Percentiles rank a stretch among this genome's conserved stretches.
Conservation (phyloP, 2,113 vertebrate genomes). For the Osmerus mordax region DNA sequence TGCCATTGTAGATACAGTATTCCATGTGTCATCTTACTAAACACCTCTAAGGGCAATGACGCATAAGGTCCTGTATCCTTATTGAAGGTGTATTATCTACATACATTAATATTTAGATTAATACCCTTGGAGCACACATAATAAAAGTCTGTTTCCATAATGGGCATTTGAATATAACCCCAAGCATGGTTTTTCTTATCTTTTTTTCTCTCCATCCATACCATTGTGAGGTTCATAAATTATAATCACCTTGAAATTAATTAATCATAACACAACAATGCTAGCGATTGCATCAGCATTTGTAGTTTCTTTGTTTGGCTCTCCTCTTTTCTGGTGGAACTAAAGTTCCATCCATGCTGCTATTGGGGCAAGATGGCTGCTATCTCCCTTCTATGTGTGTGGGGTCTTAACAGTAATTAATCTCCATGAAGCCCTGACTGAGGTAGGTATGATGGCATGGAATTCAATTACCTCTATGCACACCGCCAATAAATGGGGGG, state of each 20-base stretch:
- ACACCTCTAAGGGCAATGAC: constrained; percentile 48
- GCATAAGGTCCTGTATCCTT: constrained; percentile 49
- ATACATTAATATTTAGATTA: constrained; percentile 67
- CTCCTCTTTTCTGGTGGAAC: constrained; percentile 36
- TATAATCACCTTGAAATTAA: constrained; percentile 79
- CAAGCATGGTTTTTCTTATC: constrained; percentile 69
- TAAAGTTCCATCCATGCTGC: constrained; percentile 76
- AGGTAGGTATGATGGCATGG: constrained; percentile 12
- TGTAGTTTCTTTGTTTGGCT: constrained; percentile 57
- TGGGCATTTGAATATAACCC: constrained; percentile 67
- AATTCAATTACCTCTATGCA: constrained; percentile 79
- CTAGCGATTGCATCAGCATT: constrained; percentile 62
- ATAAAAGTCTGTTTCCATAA: constrained; percentile 62
- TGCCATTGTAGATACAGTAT: constrained; percentile 46
- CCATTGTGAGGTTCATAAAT: constrained; percentile 28
- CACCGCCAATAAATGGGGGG: constrained; percentile 72
- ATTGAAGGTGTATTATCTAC: constrained; percentile 65
- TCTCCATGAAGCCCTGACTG: constrained; percentile 84
- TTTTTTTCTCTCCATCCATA: constrained; percentile 21
- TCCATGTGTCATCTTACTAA: constrained; percentile 61
- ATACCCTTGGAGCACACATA: constrained; percentile 37
- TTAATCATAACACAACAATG: constrained; percentile 73
- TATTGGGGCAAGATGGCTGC: constrained; percentile 78
- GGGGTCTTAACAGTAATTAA: constrained; percentile 91
- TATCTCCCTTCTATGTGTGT: constrained; percentile 75